Evolutionary conservation across 2,888 invertebrate species (phyloP).

Genomic region (Eupelmus urozonus): DNA sequence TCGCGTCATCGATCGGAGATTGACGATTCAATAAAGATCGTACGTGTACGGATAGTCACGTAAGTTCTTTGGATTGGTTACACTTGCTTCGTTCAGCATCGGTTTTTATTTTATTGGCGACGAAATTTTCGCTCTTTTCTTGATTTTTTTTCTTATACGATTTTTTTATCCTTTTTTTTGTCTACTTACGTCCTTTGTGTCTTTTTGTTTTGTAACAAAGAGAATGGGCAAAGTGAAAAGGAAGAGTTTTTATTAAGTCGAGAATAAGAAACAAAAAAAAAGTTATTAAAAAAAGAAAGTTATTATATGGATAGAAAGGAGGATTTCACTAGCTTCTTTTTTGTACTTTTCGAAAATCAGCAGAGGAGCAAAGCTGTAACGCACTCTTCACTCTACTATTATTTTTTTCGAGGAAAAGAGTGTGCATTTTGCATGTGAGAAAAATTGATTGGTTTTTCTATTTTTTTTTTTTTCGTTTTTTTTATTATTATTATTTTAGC

Average conservation of each 20-base stretch:
- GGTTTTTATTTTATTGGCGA: conserved; percentile 24
- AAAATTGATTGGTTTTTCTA: conserved; percentile 49
- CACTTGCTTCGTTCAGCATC: conserved; percentile 35
- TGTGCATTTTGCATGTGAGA: conserved; percentile 39
- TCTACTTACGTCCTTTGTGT: conserved; percentile 54
- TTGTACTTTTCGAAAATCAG: conserved; percentile 54
- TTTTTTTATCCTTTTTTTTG: conserved; percentile 56
- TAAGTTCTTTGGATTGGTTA: conserved; percentile 50
- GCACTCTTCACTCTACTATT: conserved; percentile 45
- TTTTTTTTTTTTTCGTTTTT: conserved; percentile 46
- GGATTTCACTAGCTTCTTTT: conserved; percentile 52
- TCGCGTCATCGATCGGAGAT: conserved; percentile 38
- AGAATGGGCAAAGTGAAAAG: conserved; percentile 44
- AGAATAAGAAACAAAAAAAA: conserved; percentile 31
- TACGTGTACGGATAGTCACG: conserved; percentile 48
- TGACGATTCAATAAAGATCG: conserved; percentile 47
- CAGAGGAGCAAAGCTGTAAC: conserved; percentile 37
- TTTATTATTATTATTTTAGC: conserved; percentile 53
- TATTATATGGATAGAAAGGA: conserved; percentile 4
- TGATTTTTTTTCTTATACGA: background rate
- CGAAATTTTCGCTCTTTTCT: conserved; percentile 33
- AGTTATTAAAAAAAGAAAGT: background rate
- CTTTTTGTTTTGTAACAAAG: conserved; percentile 46
- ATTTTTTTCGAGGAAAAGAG: conserved; percentile 47
- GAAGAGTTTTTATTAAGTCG: conserved; percentile 30